A percentile compares a stretch with the other conserved stretches of the same genome.
Conservation (phyloP, 1,140 invertebrate genomes). For the Glomeris maerens region DNA sequence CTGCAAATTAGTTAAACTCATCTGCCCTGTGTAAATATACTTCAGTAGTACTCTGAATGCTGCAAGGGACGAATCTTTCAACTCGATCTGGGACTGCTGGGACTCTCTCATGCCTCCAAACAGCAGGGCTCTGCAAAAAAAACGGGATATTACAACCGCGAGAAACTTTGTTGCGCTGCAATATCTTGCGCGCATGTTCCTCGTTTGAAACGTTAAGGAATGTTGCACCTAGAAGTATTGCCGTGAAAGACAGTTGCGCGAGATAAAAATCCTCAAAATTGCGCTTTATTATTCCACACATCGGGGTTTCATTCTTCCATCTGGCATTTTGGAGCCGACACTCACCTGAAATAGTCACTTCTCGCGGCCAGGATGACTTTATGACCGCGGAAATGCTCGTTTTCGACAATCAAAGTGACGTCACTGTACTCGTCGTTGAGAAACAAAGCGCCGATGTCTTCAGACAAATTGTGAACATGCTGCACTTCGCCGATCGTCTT, state of each 20-base stretch:
- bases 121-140: conserved; percentile 49
- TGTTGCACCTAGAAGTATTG: too few relatives aligned
- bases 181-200: too few relatives aligned
- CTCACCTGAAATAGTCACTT: conserved; percentile 86
- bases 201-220: too few relatives aligned
- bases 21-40: conserved; percentile 88
- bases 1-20: conserved; percentile 60
- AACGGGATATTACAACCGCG: neutral
- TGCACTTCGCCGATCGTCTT: conserved; percentile 36
- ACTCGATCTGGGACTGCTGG: conserved; percentile 59
- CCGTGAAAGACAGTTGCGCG: too few relatives aligned
- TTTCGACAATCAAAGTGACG: conserved; percentile 74
- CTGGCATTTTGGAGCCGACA: too few relatives aligned
- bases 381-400: conserved; percentile 67
- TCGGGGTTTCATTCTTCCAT: too few relatives aligned
- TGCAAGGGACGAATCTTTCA: conserved; percentile 67
- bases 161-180: too few relatives aligned
- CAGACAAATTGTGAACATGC: conserved; percentile 44
- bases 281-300: too few relatives aligned
- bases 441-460: conserved; percentile 65
- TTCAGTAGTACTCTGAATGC: conserved; percentile 80
- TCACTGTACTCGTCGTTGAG: conserved; percentile 81
- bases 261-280: too few relatives aligned
- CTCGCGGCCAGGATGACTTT: conserved; percentile 80
- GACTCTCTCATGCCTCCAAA: conserved; percentile 86